Evolutionary conservation across 2,888 invertebrate species (phyloP), one percentile per base, ranked within the genome.

Genomic region (Aplocera efformata): DNA sequence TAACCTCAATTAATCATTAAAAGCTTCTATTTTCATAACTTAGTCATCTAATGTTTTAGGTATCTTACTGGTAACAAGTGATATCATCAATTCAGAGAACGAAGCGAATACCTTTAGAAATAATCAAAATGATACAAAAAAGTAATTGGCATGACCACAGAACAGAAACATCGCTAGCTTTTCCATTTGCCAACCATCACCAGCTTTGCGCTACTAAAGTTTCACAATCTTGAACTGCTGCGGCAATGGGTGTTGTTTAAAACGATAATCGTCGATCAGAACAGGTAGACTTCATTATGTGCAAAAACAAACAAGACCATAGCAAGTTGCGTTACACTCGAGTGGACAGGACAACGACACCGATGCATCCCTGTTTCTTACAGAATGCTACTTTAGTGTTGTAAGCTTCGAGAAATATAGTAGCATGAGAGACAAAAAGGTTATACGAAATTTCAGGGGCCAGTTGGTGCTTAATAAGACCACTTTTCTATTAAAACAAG

Each of bases 321-420:
- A 50, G 42, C 46, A 43, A 58, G 63, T 56, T 52, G 61, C 65
- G 76, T 72, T 72, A 71, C 75, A 76, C 73, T 59, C 73, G 70
- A 74, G 63, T 75, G 77, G 74, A 54, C 69, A 78, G 84, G 82
- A 74, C 84, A 77, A 75, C 77, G 84, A 83, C 84, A 78, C 57
- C 21, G 23, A 10, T 17, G 29, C 32, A 26, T 40, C 45, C 45
- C 36, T 45, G 29, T 37, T 17, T 38, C 7, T 25, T 38, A 22
- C 11, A 31, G 23, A 35, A 32, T 20, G 9, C 21, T 9, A 8
- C 13, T 29, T 27, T 17, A 2, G 5, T 3, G 3, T 17, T 17
- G 13, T 17, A 17, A 17, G 2, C 13, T 17, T 17, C 5, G 13
- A 17, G 13, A 17, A 17, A 17, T 17, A 17, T 17, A n/a, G n/a